These are phyloP conservation scores for Brachionus asplanchnoidis DNA, from an alignment of 1,140 invertebrate species.

Conservation along the genomic window DNA sequence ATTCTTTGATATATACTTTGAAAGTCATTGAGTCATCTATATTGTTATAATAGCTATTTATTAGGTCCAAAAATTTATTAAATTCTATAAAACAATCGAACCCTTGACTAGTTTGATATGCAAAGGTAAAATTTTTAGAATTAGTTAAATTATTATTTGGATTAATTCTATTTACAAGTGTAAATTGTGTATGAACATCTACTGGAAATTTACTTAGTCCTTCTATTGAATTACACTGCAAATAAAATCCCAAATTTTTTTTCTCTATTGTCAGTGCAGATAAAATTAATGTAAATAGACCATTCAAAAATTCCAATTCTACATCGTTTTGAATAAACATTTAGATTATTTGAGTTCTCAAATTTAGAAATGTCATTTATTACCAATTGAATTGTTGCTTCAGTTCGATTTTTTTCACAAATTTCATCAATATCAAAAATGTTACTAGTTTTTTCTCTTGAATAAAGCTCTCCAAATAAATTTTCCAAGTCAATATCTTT, in stretches of 20 bases:
- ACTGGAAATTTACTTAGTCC: neutral
- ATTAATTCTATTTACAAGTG: neutral
- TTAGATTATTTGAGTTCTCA: neutral
- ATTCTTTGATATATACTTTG: neutral
- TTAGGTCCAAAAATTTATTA: neutral
- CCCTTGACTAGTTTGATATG: neutral
- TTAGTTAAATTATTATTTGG: neutral
- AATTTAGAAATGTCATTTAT: neutral
- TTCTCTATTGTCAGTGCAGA: neutral
- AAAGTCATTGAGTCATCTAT: neutral
- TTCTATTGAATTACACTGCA: neutral
- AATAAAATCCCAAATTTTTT: neutral
- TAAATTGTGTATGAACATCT: neutral
- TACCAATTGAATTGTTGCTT: neutral
- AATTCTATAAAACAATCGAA: neutral
- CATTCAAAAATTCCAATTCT: neutral
- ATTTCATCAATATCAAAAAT: neutral
- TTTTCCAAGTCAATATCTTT: neutral
- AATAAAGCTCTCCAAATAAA: neutral
- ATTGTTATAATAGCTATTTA: neutral
- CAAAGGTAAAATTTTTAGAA: neutral
- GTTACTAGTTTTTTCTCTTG: neutral
- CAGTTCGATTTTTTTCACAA: neutral
- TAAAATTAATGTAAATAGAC: neutral
- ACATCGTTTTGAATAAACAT: neutral